Evolutionary conservation across 2,113 vertebrate genomes (phyloP).

Genomic region (Sisor rabdophorus): DNA sequence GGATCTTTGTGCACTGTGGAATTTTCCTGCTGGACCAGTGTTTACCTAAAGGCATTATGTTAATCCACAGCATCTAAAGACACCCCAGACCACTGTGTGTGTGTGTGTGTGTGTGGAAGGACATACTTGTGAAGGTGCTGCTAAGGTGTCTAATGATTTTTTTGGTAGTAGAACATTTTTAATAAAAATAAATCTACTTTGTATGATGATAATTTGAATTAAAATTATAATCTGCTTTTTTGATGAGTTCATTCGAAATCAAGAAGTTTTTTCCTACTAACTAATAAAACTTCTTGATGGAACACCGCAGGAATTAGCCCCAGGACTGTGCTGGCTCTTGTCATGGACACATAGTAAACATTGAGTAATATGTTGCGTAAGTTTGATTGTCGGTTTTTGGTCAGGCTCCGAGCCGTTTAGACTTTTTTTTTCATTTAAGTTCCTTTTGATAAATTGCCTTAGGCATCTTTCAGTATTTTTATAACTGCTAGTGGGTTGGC

Average conservation of each 20-base stretch:
- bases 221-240: neutral
- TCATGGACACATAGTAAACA: constrained; percentile 1
- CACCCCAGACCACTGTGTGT: too few relatives aligned
- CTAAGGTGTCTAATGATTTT: too few relatives aligned
- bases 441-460: neutral
- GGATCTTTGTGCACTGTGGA: too few relatives aligned
- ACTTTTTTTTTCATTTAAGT: neutral
- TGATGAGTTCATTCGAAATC: neutral
- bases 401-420: neutral
- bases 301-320: constrained; percentile 13
- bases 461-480: neutral
- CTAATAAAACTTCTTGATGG: neutral
- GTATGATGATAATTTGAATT: neutral
- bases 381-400: constrained; percentile 44
- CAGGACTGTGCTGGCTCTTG: neutral
- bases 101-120: too few relatives aligned
- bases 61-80: too few relatives aligned
- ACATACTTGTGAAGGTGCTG: too few relatives aligned
- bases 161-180: too few relatives aligned
- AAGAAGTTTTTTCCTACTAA: neutral
- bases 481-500: neutral
- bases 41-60: too few relatives aligned
- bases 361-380: constrained; percentile 49
- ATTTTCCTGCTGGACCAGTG: too few relatives aligned
- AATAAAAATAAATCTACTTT: too few relatives aligned